Evolutionary conservation across 2,113 vertebrate species (phyloP).

Genomic region (Lontra canadensis): DNA sequence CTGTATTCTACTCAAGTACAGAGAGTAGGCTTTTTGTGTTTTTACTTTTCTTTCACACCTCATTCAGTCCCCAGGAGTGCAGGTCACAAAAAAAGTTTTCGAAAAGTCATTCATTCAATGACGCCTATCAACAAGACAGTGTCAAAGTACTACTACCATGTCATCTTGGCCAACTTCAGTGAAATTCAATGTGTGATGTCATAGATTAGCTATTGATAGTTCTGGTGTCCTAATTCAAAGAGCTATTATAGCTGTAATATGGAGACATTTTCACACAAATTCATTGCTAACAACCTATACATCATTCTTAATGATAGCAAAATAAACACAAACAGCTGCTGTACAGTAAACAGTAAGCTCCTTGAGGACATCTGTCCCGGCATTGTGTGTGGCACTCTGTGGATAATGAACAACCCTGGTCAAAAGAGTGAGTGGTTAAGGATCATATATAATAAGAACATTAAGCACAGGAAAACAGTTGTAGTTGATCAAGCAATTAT

Average conservation of each 20-base stretch:
- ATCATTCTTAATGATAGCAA: not conserved
- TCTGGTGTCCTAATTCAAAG: not conserved
- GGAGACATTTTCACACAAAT: not conserved
- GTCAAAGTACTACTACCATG: not conserved
- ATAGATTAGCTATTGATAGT: not conserved
- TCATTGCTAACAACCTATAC: not conserved
- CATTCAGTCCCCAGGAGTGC: not conserved
- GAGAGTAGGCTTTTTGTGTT: not conserved
- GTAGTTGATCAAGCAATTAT: constrained; percentile 10
- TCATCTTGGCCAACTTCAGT: not conserved
- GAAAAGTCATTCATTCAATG: not conserved
- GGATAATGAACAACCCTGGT: not conserved
- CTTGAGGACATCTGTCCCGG: not conserved
- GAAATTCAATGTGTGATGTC: not conserved
- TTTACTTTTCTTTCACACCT: not conserved
- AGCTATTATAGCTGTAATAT: not conserved
- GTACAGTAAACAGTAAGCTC: not conserved
- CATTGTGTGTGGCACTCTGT: fast-evolving
- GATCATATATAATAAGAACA: not conserved
- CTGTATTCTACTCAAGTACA: not conserved
- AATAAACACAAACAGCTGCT: not conserved
- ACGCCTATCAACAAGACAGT: not conserved
- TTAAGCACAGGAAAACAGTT: not conserved
- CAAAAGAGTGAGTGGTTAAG: not conserved
- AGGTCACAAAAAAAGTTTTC: constrained; percentile 14